phyloP scores from a whole-genome alignment of 1,140 invertebrate species.

The Drosophila kepulauana region DNA sequence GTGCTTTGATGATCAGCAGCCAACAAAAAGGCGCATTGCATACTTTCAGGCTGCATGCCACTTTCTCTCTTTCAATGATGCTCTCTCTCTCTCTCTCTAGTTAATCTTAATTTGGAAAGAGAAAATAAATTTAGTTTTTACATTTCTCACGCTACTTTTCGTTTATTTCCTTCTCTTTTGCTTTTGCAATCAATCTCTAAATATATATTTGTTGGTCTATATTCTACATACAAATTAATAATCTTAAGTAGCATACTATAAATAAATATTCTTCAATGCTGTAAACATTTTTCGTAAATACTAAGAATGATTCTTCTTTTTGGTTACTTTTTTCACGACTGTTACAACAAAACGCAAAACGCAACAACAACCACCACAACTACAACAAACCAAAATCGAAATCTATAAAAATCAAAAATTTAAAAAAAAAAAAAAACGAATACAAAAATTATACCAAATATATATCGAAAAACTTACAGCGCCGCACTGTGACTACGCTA shows the following conservation, averaged over 20 bases:
- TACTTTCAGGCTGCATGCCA: constrained; percentile 49
- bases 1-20: constrained; percentile 34
- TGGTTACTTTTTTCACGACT: constrained; percentile 74
- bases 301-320: constrained; percentile 68
- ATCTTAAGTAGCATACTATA: constrained; percentile 51
- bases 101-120: not conserved
- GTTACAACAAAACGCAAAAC: constrained; percentile 53
- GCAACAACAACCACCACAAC: constrained; percentile 39
- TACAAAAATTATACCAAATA: constrained; percentile 59
- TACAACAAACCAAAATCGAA: constrained; percentile 40
- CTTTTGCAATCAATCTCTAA: constrained; percentile 28
- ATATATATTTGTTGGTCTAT: constrained; percentile 10
- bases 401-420: constrained; percentile 47
- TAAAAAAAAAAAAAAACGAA: constrained; percentile 51
- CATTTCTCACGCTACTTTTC: constrained; percentile 27
- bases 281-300: constrained; percentile 69
- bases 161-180: constrained; percentile 23
- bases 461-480: constrained; percentile 82
- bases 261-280: constrained; percentile 57
- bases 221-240: constrained; percentile 17
- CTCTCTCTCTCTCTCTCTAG: constrained; percentile 24
- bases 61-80: constrained; percentile 20
- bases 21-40: constrained; percentile 34
- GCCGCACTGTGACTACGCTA: constrained; percentile 85
- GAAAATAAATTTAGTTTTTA: constrained; percentile 18